phyloP scores from a whole-genome alignment of 2,888 invertebrate genomes.

The Opisthograptis luteolata region DNA sequence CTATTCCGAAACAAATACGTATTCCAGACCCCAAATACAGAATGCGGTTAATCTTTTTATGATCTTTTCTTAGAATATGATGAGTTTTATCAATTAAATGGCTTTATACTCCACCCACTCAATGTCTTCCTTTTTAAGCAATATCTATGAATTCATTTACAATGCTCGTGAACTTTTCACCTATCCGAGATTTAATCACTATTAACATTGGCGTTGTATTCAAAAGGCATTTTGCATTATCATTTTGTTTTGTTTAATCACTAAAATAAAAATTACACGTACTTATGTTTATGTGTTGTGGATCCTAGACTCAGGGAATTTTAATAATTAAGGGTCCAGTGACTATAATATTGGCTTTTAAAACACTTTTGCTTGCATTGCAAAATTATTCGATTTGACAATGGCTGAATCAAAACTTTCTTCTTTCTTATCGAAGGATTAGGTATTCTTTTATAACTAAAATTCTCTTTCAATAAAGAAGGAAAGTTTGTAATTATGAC shows the following conservation, averaged over 20 bases:
- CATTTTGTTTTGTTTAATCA: too few relatives aligned
- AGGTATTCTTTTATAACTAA: too few relatives aligned
- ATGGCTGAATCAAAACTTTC: neutral
- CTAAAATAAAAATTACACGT: too few relatives aligned
- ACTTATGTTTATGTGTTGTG: too few relatives aligned
- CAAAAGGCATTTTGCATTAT: neutral
- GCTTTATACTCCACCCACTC: neutral
- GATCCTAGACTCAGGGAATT: too few relatives aligned
- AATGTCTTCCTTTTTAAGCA: neutral
- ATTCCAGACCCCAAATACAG: neutral
- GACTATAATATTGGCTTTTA: too few relatives aligned
- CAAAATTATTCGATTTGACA: too few relatives aligned
- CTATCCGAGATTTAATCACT: neutral
- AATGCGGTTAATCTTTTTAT: neutral
- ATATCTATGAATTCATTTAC: neutral
- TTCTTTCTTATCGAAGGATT: neutral
- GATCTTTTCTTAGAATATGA: neutral
- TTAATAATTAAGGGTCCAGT: too few relatives aligned
- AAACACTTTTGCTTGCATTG: too few relatives aligned
- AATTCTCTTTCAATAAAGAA: too few relatives aligned
- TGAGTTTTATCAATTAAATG: constrained; percentile 1
- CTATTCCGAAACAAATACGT: neutral
- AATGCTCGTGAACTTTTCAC: neutral
- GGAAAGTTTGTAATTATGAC: too few relatives aligned
- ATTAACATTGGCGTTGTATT: neutral